Evolutionary conservation across 1,140 invertebrate species (phyloP).

Genomic region (Heliconius nattereri): DNA sequence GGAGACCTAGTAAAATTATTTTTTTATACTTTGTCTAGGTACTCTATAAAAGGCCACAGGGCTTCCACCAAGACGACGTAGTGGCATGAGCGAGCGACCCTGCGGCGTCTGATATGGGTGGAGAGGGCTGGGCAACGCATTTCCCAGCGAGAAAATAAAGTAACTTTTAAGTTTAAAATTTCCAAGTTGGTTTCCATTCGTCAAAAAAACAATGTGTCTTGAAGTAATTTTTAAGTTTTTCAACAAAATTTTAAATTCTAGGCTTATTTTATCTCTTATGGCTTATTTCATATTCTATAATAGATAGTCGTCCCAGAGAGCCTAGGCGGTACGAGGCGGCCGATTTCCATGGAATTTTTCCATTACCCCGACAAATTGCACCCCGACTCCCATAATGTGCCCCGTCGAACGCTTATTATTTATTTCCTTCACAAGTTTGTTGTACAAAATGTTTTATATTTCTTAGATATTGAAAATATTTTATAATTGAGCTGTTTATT

Average conservation of each 20-base stretch:
- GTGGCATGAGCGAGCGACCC: too few species aligned
- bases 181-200: too few species aligned
- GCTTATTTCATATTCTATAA: conserved; percentile 17
- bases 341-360: conserved; percentile 77
- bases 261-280: background rate
- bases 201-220: too few species aligned
- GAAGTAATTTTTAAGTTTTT: too few species aligned
- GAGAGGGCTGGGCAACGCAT: too few species aligned
- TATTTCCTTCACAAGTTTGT: conserved; percentile 44
- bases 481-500: conserved; percentile 1
- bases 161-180: too few species aligned
- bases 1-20: too few species aligned
- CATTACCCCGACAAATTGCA: conserved; percentile 73
- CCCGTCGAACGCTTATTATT: conserved; percentile 56
- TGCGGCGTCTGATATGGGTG: too few species aligned
- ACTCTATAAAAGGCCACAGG: too few species aligned
- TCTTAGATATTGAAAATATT: conserved; percentile 11
- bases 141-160: too few species aligned
- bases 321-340: conserved; percentile 42
- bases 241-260: background rate
- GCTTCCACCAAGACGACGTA: too few species aligned
- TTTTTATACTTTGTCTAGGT: too few species aligned
- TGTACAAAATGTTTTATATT: conserved; percentile 23
- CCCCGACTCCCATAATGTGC: conserved; percentile 56
- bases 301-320: conserved; percentile 16